phyloP scores from a whole-genome alignment of 2,888 invertebrate genomes.

The Eupithecia insigniata region DNA sequence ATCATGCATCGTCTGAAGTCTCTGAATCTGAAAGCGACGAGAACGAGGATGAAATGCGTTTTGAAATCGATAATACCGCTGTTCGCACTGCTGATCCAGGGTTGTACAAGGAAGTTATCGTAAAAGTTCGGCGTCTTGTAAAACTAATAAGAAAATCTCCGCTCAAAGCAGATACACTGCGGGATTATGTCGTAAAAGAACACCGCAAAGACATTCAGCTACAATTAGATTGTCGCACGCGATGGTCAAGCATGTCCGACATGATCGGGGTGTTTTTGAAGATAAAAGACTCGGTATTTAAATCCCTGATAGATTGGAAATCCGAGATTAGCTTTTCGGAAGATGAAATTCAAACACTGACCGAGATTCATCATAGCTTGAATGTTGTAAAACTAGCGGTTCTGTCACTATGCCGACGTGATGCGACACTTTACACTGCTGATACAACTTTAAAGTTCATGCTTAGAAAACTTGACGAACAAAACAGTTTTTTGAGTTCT shows the following conservation, averaged over 20 bases:
- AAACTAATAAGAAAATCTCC: constrained; percentile 5
- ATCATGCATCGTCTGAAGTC: constrained; percentile 8
- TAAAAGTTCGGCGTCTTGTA: too few relatives aligned
- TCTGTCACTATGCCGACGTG: not conserved
- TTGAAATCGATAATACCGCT: constrained; percentile 1
- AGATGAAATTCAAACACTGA: not conserved
- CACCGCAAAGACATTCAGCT: not conserved
- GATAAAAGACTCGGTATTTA: constrained; percentile 2
- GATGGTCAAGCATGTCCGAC: not conserved
- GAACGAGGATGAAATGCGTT: not conserved
- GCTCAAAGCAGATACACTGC: not conserved
- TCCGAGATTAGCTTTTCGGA: not conserved
- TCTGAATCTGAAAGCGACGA: constrained; percentile 11
- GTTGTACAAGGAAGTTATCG: too few relatives aligned
- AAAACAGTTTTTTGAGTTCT: constrained; percentile 3
- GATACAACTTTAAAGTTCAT: not conserved
- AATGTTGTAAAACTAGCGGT: constrained; percentile 6
- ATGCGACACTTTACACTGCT: not conserved
- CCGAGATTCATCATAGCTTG: not conserved
- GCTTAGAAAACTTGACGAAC: constrained; percentile 8
- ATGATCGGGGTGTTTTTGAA: not conserved
- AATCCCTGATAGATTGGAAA: constrained; percentile 1
- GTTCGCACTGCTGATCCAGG: not conserved
- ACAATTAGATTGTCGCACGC: not conserved
- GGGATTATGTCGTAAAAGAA: constrained; percentile 4